Base-by-base conservation (phyloP, 2,888 invertebrate species). In the Anticlea derivata region DNA sequence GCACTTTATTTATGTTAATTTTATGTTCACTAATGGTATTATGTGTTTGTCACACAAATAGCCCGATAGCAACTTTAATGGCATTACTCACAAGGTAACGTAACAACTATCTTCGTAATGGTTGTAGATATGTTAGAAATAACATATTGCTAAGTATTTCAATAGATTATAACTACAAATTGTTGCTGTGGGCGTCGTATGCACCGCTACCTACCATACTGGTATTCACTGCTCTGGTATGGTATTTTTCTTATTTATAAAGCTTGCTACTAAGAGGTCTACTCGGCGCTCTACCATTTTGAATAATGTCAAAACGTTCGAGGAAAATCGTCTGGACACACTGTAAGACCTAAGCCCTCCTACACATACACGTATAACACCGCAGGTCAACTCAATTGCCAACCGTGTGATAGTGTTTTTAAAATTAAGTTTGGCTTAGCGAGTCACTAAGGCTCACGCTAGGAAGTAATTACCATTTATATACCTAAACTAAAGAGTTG, bases 51-150 rank as follows among this genome's bases (percentile, higher is more conserved):
- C 94, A 93, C 94, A 93, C 93, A 83, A 93, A 92, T 95, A 96
- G 97, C 96, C 96, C 97, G 92, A 95, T 97, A 94, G 97, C 96
- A 94, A 96, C 95, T 92, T 96, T 97, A 94, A 96, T 97, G 96
- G 96, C 96, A 92, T 94, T 97, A 84, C 94, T 97, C 85, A 95
- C 96, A 94, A 97, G 97, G 97, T 97, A 97, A 96, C 76, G 86
- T 87, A 87, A 82, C 73, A 74, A 65, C 63, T 74, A 71, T 73
- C 63, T 65, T 75, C 68, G 60, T 70, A 73, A 73, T 68, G 71
- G 66, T 75, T 73, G 66, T 80, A 81, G 76, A 70, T 64, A 65
- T 70, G 67, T 62, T 65, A 63, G 46, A 49, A 13, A 54, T 48
- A 43, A 37, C 24, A 37, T 39, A 34, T 52, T 45, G 37, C 31